Evolutionary conservation across 2,888 invertebrate species (phyloP), one percentile per base, ranked within the genome.

Genomic region (Sphaerophoria taeniata): DNA sequence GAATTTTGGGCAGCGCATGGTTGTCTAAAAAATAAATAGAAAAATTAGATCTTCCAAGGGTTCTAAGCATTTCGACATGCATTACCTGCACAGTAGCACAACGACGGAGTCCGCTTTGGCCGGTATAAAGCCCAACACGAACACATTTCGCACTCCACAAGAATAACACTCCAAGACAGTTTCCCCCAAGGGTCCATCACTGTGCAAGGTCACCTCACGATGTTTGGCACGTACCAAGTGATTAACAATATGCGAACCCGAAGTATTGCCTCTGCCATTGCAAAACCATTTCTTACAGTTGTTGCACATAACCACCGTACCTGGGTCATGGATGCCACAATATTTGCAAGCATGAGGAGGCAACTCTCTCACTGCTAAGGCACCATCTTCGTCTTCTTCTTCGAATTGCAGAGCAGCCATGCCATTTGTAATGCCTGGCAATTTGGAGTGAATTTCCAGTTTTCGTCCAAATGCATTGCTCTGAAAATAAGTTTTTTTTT

Each of bases 251-350:
- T 99, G 99, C 61, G 99, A 99, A 34, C 98, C 99, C 0, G 98
- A 98, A 1, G 99, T 99, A 90, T 98, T 98, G 14, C 99, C 99
- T 77, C 99, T 95, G 0, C 99, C 99, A 93, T 99, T 99, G 92
- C 99, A 99, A 91, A 99, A 99, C 99, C 99, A 99, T 91, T 99
- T 99, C 91, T 98, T 98, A 91, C 99, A 99, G 82, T 97, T 95
- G 91, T 99, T 99, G 93, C 99, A 99, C 96, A 98, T 97, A 73
- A 99, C 98, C 51, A 99, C 99, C 89, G 98, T 98, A 87, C 97
- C 95, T 0, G 98, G 98, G 91, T 99, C 99, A 91, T 99, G 98
- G 87, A 99, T 98, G 61, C 99, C 99, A 92, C 99, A 99, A 91
- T 99, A 99, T 91, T 98, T 98, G 94, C 99, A 99, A 0, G 99